Evolutionary conservation across 2,888 invertebrate genomes (phyloP), one percentile per base, ranked within the genome.

Genomic region (Orchesellides sinensis): DNA sequence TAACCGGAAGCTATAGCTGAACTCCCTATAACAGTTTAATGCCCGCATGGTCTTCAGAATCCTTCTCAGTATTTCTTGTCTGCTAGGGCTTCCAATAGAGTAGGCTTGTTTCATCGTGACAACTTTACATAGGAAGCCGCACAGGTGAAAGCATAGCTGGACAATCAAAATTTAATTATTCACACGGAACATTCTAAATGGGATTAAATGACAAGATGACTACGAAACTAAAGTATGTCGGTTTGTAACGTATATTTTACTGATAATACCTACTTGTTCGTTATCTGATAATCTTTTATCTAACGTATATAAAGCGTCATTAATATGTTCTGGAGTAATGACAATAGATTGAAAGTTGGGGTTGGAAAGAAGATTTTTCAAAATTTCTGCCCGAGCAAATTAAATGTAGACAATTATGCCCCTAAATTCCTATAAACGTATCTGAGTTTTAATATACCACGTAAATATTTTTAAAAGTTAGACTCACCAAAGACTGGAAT

Each of bases 401-500:
- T n/a, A n/a, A n/a, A n/a, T 69, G 25, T 6, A 17, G 12, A 17
- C 25, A n/a, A 23, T 10, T 8, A 40, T 40, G 2, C 10, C 32
- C 32, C 5, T 32, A 32, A 32, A 10, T 10, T 32, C 5, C 5
- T 6, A 32, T 5, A 32, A 32, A 32, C 32, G 32, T 32, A 5
- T 5, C 32, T 32, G 10, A n/a, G n/a, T n/a, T n/a, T n/a, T n/a
- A n/a, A n/a, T n/a, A n/a, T n/a, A n/a, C n/a, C n/a, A n/a, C n/a
- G n/a, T n/a, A n/a, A n/a, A n/a, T n/a, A n/a, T n/a, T n/a, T n/a
- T n/a, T n/a, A n/a, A n/a, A n/a, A n/a, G n/a, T n/a, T n/a, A n/a
- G 25, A 21, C 49, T 8, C 61, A 74, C 74, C 63, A 23, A 74
- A 12, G 25, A 74, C 19, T 21, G 74, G 65, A 10, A 61, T 74